phyloP scores from a whole-genome alignment of 1,140 invertebrate species.

The Zaprionus africanus region DNA sequence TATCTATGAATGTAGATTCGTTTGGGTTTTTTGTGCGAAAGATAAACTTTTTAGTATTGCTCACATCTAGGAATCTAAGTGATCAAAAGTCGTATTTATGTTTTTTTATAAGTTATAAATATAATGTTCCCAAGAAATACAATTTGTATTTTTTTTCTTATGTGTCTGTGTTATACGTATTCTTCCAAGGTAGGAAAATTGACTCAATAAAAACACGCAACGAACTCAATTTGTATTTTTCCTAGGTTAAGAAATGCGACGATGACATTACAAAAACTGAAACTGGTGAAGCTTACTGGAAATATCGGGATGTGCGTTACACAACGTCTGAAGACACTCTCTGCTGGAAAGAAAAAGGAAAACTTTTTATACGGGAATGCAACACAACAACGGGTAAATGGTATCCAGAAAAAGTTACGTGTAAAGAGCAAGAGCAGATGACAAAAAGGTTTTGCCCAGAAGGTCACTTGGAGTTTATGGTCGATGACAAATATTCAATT shows the following conservation, averaged over 20 bases:
- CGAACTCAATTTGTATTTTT: not conserved
- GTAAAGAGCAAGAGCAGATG: not conserved
- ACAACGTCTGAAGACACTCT: slow-evolving; percentile 42
- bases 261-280: slow-evolving; percentile 25
- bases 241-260: slow-evolving; percentile 43
- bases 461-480: slow-evolving; percentile 49
- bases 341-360: slow-evolving; percentile 32
- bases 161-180: not conserved
- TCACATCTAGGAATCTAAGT: not conserved
- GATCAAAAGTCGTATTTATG: not conserved
- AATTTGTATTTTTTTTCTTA: slow-evolving; percentile 1
- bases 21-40: slow-evolving; percentile 7
- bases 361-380: slow-evolving; percentile 50
- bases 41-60: slow-evolving; percentile 23
- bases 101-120: not conserved
- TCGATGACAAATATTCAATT: slow-evolving; percentile 12
- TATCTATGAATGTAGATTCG: not conserved
- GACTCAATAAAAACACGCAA: not conserved
- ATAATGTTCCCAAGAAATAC: not conserved
- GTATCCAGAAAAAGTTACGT: slow-evolving; percentile 33
- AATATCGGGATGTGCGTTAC: slow-evolving; percentile 39
- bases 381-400: slow-evolving; percentile 41
- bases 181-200: slow-evolving; percentile 26
- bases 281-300: slow-evolving; percentile 37
- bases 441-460: slow-evolving; percentile 56